Conservation (phyloP, 2,888 invertebrate genomes). For the Diaphora mendica region DNA sequence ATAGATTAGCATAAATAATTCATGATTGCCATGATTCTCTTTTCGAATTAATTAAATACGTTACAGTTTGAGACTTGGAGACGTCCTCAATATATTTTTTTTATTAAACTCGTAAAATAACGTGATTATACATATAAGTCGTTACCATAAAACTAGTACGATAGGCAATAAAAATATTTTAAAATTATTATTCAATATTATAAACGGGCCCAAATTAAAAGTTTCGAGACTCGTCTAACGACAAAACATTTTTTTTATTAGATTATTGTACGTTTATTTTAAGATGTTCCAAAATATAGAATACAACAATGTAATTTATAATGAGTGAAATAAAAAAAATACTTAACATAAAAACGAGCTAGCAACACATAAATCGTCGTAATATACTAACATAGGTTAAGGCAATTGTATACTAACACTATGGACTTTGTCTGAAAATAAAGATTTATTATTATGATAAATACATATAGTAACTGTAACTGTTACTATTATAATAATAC, state of each 20-base stretch:
- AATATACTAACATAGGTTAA: too few relatives aligned
- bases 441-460: too few relatives aligned
- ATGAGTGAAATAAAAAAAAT: not conserved
- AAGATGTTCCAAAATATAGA: not conserved
- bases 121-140: not conserved
- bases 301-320: not conserved
- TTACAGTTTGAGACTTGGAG: not conserved
- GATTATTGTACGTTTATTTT: not conserved
- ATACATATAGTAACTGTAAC: too few relatives aligned
- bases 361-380: too few relatives aligned
- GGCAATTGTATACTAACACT: too few relatives aligned
- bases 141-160: not conserved
- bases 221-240: not conserved
- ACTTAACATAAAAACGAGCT: too few relatives aligned
- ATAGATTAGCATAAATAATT: too few relatives aligned
- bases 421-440: too few relatives aligned
- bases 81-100: not conserved
- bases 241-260: not conserved
- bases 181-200: too few relatives aligned
- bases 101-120: not conserved
- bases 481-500: too few relatives aligned
- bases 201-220: not conserved
- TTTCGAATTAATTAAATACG: not conserved
- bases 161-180: not conserved
- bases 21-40: not conserved